Conservation (phyloP, 2,888 invertebrate genomes). For the Listrodromus nycthemerus region DNA sequence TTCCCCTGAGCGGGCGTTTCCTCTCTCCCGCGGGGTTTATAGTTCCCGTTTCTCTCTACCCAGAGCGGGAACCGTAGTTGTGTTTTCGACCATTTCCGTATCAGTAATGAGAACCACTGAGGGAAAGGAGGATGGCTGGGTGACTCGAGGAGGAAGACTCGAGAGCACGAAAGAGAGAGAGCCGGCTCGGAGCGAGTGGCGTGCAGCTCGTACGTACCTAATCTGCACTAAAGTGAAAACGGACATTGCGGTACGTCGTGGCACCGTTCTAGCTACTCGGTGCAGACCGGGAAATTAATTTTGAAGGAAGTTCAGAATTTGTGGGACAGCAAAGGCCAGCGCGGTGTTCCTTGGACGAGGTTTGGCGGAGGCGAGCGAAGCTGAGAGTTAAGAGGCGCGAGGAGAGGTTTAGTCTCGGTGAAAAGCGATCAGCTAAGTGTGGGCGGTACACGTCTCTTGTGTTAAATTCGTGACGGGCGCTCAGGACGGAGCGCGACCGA, state of each 20-base stretch:
- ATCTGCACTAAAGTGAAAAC: conserved; percentile 75
- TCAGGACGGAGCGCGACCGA: conserved; percentile 34
- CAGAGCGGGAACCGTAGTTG: conserved; percentile 10
- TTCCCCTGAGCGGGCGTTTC: not conserved
- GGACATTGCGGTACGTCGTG: conserved; percentile 69
- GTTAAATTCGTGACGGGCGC: conserved; percentile 39
- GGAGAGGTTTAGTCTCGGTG: not conserved
- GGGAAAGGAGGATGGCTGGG: not conserved
- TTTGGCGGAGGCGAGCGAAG: not conserved
- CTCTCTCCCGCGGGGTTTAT: not conserved
- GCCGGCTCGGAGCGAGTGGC: conserved; percentile 48
- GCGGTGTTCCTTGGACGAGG: conserved; percentile 14
- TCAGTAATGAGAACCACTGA: conserved; percentile 33
- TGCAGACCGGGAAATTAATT: conserved; percentile 54
- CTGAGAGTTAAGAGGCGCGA: conserved; percentile 2
- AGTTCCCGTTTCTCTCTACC: not conserved
- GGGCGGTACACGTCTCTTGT: conserved; percentile 25
- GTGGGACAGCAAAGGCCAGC: conserved; percentile 16
- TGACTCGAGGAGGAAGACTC: not conserved
- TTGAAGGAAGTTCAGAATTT: conserved; percentile 55
- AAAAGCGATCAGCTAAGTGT: conserved; percentile 16
- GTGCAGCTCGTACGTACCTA: conserved; percentile 67
- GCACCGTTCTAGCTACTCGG: conserved; percentile 2
- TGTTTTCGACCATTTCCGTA: conserved; percentile 33
- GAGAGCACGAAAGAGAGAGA: not conserved